Evolutionary conservation across 2,797 vertebrate genomes (phyloP), one percentile per base, ranked within the genome.

Genomic region (Mormyrus proboscirostris): DNA sequence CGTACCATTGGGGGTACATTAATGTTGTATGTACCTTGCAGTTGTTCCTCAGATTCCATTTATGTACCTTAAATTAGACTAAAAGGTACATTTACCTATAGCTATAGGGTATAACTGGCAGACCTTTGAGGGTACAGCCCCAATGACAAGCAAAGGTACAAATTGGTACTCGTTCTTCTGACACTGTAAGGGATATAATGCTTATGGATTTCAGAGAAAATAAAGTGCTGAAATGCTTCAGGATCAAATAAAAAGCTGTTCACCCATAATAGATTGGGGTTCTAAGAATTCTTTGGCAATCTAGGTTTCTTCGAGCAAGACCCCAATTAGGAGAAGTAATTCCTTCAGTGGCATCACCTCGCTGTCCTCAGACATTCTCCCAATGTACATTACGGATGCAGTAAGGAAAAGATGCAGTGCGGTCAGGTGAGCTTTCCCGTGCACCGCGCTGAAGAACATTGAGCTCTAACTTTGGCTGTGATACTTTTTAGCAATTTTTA

Each of bases 311-410:
- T 92, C 90, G 90, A 90, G 91, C 9, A 92, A 90, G 88, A 41
- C 91, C 65, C 92, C 92, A 51, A 33, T 96, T 44, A 94, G 91
- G 49, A 96, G 96, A 94, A 97, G 96, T 92, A 94, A 88, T 91
- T 98, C 97, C 82, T 92, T 96, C 87, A 95, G 95, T 5, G 94
- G 95, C 82, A 94, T 99, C 90, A 95, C 95, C n/a, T 97, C 96
- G 14, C 95, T 98, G 57, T 99, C 97, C 53, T 89, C 95, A 88
- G 96, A 98, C 93, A 99, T 97, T 14, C 97, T 99, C 50, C 98
- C 98, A 3, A 96, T 96, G 38, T 96, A 96, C 92, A 98, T 98
- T 92, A 97, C 97, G 79, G 98, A 99, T 88, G 96, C 97, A 91
- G 95, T 93, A 83, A 97, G 97, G 92, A 97, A 95, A 93, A 96